phyloP scores from a whole-genome alignment of 1,140 invertebrate species.

The Leptinotarsa lineolata region DNA sequence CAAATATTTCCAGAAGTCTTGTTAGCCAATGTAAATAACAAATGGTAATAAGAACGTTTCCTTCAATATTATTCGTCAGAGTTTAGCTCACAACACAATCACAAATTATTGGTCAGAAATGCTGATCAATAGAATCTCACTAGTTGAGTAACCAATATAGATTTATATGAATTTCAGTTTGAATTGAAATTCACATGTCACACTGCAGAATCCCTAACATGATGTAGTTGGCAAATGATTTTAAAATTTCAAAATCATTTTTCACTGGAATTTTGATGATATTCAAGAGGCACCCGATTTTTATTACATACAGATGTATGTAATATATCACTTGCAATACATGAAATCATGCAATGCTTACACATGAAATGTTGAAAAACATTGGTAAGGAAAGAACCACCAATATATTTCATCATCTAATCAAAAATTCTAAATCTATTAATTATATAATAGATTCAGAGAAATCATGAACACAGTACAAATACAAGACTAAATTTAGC shows the following conservation, averaged over 20 bases:
- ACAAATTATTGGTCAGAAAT: constrained; percentile 3
- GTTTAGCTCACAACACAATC: not conserved
- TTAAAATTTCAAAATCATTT: not conserved
- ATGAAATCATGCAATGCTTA: constrained; percentile 23
- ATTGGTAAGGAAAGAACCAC: not conserved
- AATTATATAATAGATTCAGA: constrained; percentile 4
- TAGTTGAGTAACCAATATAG: not conserved
- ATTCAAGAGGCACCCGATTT: too few relatives aligned
- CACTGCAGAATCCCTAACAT: too few relatives aligned
- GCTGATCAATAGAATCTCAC: not conserved
- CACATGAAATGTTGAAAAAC: not conserved
- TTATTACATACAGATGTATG: constrained; percentile 35
- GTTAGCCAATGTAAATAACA: too few relatives aligned
- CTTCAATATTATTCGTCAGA: too few relatives aligned
- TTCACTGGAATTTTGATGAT: not conserved
- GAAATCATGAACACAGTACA: not conserved
- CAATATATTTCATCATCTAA: not conserved
- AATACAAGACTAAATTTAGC: constrained; percentile 41
- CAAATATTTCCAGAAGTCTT: too few relatives aligned
- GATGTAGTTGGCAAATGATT: not conserved
- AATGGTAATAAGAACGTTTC: too few relatives aligned
- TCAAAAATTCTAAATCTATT: not conserved
- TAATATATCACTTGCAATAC: constrained; percentile 19
- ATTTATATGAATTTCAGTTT: too few relatives aligned
- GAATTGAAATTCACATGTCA: too few relatives aligned